A percentile compares a stretch with the other conserved stretches of the same genome.
These are phyloP conservation scores for Nomia melanderi DNA, from an alignment of 1,140 invertebrate species.

Conservation along the genomic window DNA sequence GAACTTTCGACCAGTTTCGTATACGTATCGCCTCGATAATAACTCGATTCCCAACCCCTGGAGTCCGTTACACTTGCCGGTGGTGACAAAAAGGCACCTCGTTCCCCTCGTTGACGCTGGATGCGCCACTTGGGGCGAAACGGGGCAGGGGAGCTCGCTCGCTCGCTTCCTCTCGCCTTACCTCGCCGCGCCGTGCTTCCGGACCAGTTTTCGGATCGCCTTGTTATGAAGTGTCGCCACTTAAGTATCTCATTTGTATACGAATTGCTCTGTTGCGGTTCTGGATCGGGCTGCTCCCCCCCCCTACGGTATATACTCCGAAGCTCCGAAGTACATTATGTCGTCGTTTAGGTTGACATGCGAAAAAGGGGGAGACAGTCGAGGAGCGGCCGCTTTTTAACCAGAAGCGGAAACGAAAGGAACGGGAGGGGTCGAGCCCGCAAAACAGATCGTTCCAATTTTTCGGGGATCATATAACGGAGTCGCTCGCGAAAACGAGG, in stretches of 20 bases:
- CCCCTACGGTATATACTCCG: slow-evolving; percentile 13
- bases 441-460: slow-evolving; percentile 18
- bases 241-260: slow-evolving; percentile 77
- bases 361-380: slow-evolving; percentile 8
- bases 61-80: slow-evolving; percentile 77
- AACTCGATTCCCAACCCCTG: slow-evolving; percentile 41
- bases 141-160: slow-evolving; percentile 56
- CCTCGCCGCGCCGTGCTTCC: too few relatives aligned
- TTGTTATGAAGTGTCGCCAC: slow-evolving; percentile 76
- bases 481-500: not conserved
- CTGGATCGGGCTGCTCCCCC: slow-evolving; percentile 44
- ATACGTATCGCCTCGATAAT: slow-evolving; percentile 4
- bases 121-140: slow-evolving; percentile 52
- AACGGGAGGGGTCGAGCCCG: not conserved
- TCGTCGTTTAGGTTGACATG: slow-evolving; percentile 65
- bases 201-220: slow-evolving; percentile 72
- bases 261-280: slow-evolving; percentile 75
- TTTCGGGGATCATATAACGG: not conserved
- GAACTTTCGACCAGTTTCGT: not conserved
- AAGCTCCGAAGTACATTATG: slow-evolving; percentile 68
- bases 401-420: slow-evolving; percentile 24
- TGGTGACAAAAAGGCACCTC: slow-evolving; percentile 47
- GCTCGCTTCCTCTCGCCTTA: slow-evolving; percentile 47
- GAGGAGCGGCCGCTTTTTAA: not conserved
- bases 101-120: slow-evolving; percentile 42